phyloP scores from a whole-genome alignment of 2,888 invertebrate species.

The Megamerina dolium region DNA sequence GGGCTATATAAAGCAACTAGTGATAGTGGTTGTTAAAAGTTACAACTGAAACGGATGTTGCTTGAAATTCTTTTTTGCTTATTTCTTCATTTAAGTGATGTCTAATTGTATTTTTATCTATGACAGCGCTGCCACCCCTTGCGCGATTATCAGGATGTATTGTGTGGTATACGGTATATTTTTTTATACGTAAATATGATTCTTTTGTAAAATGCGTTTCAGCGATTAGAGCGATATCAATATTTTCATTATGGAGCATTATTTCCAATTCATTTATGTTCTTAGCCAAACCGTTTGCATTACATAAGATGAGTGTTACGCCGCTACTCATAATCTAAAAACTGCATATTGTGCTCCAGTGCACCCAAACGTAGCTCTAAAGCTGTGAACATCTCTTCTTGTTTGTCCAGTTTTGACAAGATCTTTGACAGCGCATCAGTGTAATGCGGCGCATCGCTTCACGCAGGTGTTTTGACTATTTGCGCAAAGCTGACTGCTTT shows the following conservation, averaged over 20 bases:
- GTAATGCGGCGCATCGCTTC: neutral
- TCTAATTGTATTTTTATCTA: neutral
- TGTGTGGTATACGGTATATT: neutral
- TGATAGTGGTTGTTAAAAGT: neutral
- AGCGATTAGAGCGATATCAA: conserved; percentile 1
- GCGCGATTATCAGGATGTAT: neutral
- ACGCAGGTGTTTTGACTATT: neutral
- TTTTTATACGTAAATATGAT: neutral
- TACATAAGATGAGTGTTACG: neutral
- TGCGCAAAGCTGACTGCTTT: neutral
- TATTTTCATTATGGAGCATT: neutral
- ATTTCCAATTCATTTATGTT: neutral
- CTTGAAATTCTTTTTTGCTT: neutral
- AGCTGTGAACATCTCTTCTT: neutral
- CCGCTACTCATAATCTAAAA: neutral
- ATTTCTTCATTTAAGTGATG: neutral
- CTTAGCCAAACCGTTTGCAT: neutral
- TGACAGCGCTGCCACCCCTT: neutral
- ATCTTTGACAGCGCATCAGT: neutral
- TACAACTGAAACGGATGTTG: neutral
- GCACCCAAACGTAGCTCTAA: neutral
- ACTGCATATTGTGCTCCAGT: conserved; percentile 2
- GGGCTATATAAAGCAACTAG: neutral
- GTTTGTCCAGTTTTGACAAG: neutral
- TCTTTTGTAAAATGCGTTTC: conserved; percentile 1